phyloP scores from a whole-genome alignment of 2,113 vertebrate species.

The human region DNA sequence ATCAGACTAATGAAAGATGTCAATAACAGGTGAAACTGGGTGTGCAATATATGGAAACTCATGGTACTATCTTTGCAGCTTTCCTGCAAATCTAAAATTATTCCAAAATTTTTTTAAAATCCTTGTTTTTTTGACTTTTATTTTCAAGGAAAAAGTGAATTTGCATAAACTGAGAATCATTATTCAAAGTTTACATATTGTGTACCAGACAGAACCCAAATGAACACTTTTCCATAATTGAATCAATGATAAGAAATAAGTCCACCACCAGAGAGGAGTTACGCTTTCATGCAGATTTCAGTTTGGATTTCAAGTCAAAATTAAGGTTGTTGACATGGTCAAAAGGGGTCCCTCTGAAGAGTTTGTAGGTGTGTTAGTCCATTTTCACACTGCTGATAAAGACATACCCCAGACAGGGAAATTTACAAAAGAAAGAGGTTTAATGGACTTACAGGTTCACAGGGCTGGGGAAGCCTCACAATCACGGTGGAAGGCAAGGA shows the following conservation, averaged over 20 bases:
- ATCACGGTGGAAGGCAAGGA: too few species aligned
- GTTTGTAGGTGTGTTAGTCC: too few species aligned
- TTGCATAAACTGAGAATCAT: neutral
- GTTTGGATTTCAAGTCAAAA: neutral
- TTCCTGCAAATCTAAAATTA: neutral
- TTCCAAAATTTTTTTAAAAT: neutral
- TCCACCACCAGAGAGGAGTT: neutral
- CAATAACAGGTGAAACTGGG: neutral
- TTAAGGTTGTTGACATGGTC: rapidly evolving
- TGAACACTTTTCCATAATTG: neutral
- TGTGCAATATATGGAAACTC: neutral
- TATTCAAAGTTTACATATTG: neutral
- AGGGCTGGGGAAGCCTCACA: too few species aligned
- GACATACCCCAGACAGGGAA: too few species aligned
- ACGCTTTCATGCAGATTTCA: neutral
- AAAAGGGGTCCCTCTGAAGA: neutral
- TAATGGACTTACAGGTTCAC: too few species aligned
- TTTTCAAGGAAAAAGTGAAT: neutral
- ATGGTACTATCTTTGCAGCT: neutral
- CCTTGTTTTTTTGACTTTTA: neutral
- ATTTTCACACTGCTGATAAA: too few species aligned
- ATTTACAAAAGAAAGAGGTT: too few species aligned
- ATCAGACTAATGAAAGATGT: neutral
- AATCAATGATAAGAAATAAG: neutral
- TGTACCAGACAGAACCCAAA: neutral